phyloP scores from a whole-genome alignment of 2,888 invertebrate genomes.

The Pelosia muscerda region DNA sequence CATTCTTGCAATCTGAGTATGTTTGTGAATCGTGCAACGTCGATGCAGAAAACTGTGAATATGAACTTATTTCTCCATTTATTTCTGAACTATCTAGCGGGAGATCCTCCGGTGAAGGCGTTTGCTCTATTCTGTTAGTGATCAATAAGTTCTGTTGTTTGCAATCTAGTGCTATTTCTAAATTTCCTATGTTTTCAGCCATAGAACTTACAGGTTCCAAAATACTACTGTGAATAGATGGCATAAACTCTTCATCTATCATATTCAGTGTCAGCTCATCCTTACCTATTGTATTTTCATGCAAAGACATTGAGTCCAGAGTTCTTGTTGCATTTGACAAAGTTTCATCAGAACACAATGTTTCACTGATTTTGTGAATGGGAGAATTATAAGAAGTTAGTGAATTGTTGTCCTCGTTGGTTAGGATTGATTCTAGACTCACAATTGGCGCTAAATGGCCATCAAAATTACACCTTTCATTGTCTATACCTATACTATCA shows the following conservation, averaged over 20 bases:
- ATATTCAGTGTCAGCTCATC: conserved; percentile 69
- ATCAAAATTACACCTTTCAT: conserved; percentile 54
- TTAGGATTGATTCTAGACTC: conserved; percentile 64
- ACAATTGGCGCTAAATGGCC: conserved; percentile 66
- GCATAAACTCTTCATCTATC: conserved; percentile 88
- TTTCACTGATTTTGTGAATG: conserved; percentile 44
- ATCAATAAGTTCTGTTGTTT: conserved; percentile 76
- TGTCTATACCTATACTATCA: conserved; percentile 63
- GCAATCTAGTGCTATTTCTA: conserved; percentile 85
- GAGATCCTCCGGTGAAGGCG: conserved; percentile 94
- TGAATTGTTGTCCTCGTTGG: conserved; percentile 60
- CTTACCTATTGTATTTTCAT: conserved; percentile 52
- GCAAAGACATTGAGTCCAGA: conserved; percentile 45
- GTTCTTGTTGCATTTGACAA: conserved; percentile 66
- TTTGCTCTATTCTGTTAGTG: conserved; percentile 89
- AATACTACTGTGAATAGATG: conserved; percentile 87
- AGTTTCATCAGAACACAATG: conserved; percentile 53
- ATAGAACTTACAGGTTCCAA: conserved; percentile 87
- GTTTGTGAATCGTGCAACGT: conserved; percentile 86
- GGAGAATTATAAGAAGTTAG: conserved; percentile 47
- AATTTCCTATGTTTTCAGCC: conserved; percentile 83
- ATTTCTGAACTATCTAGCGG: conserved; percentile 92
- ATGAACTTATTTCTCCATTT: conserved; percentile 86
- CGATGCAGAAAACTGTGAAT: conserved; percentile 82
- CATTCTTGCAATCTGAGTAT: conserved; percentile 86